Conservation (phyloP, 2,888 invertebrate genomes). For the Machimus rusticus region DNA sequence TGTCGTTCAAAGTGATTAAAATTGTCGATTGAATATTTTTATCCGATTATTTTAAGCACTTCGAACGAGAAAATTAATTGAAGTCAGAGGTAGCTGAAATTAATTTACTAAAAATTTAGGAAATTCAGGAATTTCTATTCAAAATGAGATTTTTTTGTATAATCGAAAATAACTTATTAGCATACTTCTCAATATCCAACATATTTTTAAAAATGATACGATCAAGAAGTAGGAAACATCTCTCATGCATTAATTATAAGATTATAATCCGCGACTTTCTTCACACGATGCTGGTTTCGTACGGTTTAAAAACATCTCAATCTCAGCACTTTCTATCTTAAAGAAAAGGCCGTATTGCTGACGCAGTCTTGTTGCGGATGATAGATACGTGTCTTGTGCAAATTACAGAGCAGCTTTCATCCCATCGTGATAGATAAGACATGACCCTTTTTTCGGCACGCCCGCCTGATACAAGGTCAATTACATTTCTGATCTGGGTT, state of each 20-base stretch:
- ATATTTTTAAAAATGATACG: neutral
- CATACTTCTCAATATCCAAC: neutral
- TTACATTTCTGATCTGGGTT: slow-evolving; percentile 25
- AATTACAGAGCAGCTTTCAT: neutral
- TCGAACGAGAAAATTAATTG: no score
- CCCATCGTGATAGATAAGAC: neutral
- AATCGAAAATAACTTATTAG: no score
- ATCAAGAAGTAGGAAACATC: neutral
- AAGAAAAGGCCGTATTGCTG: neutral
- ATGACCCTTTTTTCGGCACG: neutral
- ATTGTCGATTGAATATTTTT: no score
- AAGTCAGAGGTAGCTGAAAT: no score
- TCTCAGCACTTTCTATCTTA: neutral
- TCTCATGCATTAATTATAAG: neutral
- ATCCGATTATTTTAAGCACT: no score
- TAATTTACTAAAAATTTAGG: no score
- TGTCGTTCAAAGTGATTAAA: no score
- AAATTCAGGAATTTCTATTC: no score
- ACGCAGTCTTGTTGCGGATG: neutral
- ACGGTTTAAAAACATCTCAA: neutral
- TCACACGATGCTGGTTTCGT: neutral
- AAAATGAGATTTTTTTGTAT: no score
- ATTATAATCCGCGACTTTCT: neutral
- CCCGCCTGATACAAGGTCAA: neutral
- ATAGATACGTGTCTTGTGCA: neutral